A percentile compares a stretch with the other conserved stretches of the same genome.
These are phyloP conservation scores for Graptemys geographica DNA, from an alignment of 2,797 vertebrate species.

Conservation along the genomic window DNA sequence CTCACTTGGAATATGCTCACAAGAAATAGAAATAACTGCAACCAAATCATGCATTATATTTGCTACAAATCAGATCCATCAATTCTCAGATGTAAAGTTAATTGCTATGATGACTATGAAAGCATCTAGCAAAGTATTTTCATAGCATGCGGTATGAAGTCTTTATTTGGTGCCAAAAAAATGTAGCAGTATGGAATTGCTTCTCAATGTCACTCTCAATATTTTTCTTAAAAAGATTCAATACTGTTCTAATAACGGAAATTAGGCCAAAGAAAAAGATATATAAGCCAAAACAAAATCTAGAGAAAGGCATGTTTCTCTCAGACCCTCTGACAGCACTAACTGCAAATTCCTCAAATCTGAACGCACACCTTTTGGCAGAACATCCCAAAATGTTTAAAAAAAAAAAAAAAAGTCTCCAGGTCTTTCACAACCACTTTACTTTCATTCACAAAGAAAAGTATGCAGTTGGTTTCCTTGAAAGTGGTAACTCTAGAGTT, in stretches of 20 bases:
- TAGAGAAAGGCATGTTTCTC: slow-evolving; percentile 52
- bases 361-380: slow-evolving; percentile 57
- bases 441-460: slow-evolving; percentile 51
- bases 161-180: slow-evolving; percentile 16
- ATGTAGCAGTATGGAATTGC: not conserved
- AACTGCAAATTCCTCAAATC: not conserved
- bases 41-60: not conserved
- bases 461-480: slow-evolving; percentile 35
- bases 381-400: slow-evolving; percentile 42
- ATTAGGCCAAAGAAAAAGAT: not conserved
- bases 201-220: not conserved
- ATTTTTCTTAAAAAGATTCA: slow-evolving; percentile 1
- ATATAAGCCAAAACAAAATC: not conserved
- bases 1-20: not conserved
- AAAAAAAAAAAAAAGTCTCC: not conserved
- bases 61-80: not conserved
- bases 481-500: slow-evolving; percentile 34
- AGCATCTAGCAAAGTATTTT: not conserved
- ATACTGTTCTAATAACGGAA: slow-evolving; percentile 15
- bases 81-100: not conserved
- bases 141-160: not conserved
- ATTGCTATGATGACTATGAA: slow-evolving; percentile 12
- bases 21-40: not conserved
- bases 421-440: slow-evolving; percentile 41
- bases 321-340: slow-evolving; percentile 21